Evolutionary conservation across 2,888 invertebrate species (phyloP), one percentile per base, ranked within the genome.

Genomic region (Augochlorella aurata): DNA sequence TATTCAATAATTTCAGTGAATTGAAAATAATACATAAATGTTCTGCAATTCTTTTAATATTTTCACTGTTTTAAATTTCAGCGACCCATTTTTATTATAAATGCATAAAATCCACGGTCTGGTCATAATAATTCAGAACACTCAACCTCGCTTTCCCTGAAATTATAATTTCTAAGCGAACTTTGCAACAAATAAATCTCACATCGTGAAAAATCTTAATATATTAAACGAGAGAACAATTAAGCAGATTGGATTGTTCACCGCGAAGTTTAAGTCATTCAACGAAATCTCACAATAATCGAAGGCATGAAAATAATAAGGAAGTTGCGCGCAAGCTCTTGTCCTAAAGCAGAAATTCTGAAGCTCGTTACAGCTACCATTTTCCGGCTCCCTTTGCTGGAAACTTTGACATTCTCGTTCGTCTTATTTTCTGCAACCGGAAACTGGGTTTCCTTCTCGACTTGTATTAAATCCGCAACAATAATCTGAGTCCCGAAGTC

Each of bases 401-500:
- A 72, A 68, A 80, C 54, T 58, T 65, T 65, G 63, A 47, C 75
- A 54, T 68, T 76, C 72, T 44, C 52, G 61, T 74, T 75, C 67
- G 38, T 80, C 70, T 74, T 74, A 79, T 74, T 80, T 38, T 14
- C 50, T 21, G 21, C 74, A 44, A n/a, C 10, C 18, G 49, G 29
- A 52, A 72, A 52, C 52, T 24, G 54, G 70, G 61, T 66, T 81
- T 82, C 74, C 74, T 77, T 45, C 67, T 61, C 54, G 70, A 82
- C 81, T 82, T 82, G 77, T 81, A 82, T 81, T 81, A 81, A 82
- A 81, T 77, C 63, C 70, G 77, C 73, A 77, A 77, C 77, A 81
- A 77, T 81, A 58, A 61, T 71, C 38, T 70, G 29, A 77, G 77
- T 66, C 71, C 66, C 4, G 73, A 76, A 81, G 58, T 76, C 77